Base-by-base conservation (phyloP, 2,888 invertebrate genomes). In the Drosophila subsilvestris region DNA sequence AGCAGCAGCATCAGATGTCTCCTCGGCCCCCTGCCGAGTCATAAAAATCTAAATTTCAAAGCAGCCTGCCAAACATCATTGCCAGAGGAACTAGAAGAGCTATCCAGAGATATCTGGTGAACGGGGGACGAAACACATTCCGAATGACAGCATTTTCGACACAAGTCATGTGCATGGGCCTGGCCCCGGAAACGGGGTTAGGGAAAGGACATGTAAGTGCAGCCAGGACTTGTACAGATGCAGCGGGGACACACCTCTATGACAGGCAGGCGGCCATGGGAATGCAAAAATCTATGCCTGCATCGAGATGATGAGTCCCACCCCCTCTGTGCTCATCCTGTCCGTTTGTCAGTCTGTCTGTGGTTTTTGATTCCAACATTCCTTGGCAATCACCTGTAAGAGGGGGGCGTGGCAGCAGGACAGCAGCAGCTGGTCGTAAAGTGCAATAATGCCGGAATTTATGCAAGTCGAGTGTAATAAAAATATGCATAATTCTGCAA, bases 361-460 rank as follows among this genome's bases (percentile, higher is more conserved):
- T 60, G 75, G 58, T 59, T 49, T 71, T 67, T 67, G 78, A 74
- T 63, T 71, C 57, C 32, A 18, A 42, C 66, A 59, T 51, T 25
- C 29, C 48, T 37, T 48, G 59, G 59, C 85, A 86, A 79, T 76
- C 86, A 85, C 86, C 84, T 85, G 82, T 58, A 32, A 32, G 60
- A 32, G 45, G 43, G 55, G 27, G 48, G 22, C 22, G 56, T 45
- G 57, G 10, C n/a, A n/a, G 48, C 29, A 32, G 25, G 49, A 22
- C 68, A 53, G 75, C 87, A 85, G 76, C 87, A 87, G 86, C 75
- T 86, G 86, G 76, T 78, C 88, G 79, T 88, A 85, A 85, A 88
- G 84, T 86, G 88, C 86, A 85, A 85, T 85, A 88, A 88, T 86
- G 85, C 86, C 67, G 76, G 75, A 88, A 88, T 88, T 85, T 88